Percentiles rank a stretch among this genome's conserved stretches.
Evolutionary conservation across 2,888 invertebrate species (phyloP).

Genomic region (Lapara coniferarum): DNA sequence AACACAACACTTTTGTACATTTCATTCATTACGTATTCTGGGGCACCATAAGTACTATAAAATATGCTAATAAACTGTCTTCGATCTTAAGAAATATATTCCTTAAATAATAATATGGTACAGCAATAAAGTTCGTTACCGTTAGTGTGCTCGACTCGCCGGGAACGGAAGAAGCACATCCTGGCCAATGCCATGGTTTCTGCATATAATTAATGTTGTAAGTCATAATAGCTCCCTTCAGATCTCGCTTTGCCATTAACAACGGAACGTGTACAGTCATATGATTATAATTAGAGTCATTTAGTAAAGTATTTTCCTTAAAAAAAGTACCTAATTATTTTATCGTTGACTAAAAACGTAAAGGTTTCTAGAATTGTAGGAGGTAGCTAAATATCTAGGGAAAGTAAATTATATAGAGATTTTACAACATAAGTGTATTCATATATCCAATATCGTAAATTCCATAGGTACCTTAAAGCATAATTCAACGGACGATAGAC

Average conservation of each 20-base stretch:
- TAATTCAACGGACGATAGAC: not conserved
- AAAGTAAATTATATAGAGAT: not conserved
- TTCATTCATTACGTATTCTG: too few relatives aligned
- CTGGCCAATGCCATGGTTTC: slow-evolving; percentile 51
- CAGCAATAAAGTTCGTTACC: slow-evolving; percentile 46
- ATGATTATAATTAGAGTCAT: not conserved
- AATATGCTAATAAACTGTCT: slow-evolving; percentile 33
- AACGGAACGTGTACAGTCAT: slow-evolving; percentile 37
- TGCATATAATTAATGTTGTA: slow-evolving; percentile 60
- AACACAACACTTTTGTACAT: too few relatives aligned
- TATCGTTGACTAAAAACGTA: not conserved
- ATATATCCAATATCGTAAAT: not conserved
- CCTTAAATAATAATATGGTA: slow-evolving; percentile 43
- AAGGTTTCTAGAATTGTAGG: not conserved
- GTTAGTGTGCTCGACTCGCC: slow-evolving; percentile 57
- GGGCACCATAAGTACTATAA: slow-evolving; percentile 21
- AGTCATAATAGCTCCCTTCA: slow-evolving; percentile 32
- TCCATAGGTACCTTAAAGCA: not conserved
- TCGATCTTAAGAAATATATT: slow-evolving; percentile 42
- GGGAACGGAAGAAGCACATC: slow-evolving; percentile 76
- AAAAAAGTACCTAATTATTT: not conserved
- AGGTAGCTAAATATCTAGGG: not conserved
- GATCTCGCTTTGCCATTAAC: slow-evolving; percentile 22
- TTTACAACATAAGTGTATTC: too few relatives aligned
- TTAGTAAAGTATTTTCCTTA: not conserved